A percentile compares a stretch with the other conserved stretches of the same genome.
Conservation (phyloP, 2,797 vertebrate genomes). For the Falco rusticolus region DNA sequence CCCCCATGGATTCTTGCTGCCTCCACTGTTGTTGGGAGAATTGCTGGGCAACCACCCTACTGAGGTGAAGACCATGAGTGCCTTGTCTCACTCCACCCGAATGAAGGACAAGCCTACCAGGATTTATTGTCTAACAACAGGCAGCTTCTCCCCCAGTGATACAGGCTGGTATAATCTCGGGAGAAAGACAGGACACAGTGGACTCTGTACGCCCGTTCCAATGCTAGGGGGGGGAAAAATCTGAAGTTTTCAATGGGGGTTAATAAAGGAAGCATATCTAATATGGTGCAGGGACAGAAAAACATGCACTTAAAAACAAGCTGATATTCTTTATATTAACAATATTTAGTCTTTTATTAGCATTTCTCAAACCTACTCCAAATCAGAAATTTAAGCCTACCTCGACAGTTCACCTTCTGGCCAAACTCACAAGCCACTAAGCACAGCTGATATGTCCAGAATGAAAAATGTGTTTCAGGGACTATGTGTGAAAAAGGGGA, state of each 20-base stretch:
- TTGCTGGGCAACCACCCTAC: not conserved
- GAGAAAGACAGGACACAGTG: not conserved
- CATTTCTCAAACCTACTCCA: not conserved
- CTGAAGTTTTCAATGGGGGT: not conserved
- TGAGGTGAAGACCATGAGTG: not conserved
- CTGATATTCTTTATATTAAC: not conserved
- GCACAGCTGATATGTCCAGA: not conserved
- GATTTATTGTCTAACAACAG: not conserved
- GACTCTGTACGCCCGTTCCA: not conserved
- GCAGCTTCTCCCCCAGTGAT: not conserved
- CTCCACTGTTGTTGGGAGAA: not conserved
- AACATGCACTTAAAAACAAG: not conserved
- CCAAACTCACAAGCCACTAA: not conserved
- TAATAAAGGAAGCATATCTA: not conserved
- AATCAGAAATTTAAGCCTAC: not conserved
- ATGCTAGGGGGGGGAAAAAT: not conserved
- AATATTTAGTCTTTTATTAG: not conserved
- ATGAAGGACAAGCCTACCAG: not conserved
- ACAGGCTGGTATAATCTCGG: not conserved
- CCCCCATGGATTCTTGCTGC: not conserved
- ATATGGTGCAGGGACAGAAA: not conserved
- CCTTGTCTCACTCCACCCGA: not conserved
- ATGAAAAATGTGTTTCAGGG: not conserved
- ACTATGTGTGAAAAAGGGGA: not conserved
- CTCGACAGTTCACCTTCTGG: not conserved